A percentile compares a stretch with the other conserved stretches of the same genome.
These are phyloP conservation scores for Paramisgurnus dabryanus DNA, from an alignment of 2,113 vertebrate species.

Conservation along the genomic window DNA sequence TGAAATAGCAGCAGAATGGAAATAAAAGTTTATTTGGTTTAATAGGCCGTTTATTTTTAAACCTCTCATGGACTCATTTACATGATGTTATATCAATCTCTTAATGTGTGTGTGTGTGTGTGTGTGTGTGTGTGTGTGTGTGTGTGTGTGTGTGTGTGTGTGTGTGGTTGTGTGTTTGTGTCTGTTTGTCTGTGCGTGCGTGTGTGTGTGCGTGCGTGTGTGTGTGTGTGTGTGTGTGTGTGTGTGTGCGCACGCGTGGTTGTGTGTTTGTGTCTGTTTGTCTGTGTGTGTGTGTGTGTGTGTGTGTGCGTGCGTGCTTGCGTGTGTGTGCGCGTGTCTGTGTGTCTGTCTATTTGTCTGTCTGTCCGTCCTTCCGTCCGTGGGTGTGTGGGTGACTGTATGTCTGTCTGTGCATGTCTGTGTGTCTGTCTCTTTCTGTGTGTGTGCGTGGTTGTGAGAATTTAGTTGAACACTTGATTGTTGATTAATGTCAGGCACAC, in stretches of 20 bases:
- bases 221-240: slow-evolving; percentile 24
- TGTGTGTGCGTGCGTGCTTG: slow-evolving; percentile 49
- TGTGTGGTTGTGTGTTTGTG: slow-evolving; percentile 55
- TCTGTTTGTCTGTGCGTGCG: no score
- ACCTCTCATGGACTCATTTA: not conserved
- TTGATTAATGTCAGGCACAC: slow-evolving; percentile 78
- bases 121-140: not conserved
- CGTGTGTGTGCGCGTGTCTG: slow-evolving; percentile 29
- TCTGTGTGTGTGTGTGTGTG: not conserved
- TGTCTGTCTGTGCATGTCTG: slow-evolving; percentile 2
- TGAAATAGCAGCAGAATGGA: not conserved
- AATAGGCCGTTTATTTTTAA: not conserved
- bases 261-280: no score
- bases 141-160: not conserved
- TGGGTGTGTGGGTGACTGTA: not conserved
- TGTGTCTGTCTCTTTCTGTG: not conserved
- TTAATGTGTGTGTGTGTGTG: not conserved
- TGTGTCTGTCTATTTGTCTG: not conserved
- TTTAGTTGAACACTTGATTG: slow-evolving; percentile 70
- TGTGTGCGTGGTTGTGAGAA: not conserved
- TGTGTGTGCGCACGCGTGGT: slow-evolving; percentile 56
- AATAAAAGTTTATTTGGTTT: not conserved
- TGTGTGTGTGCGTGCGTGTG: slow-evolving; percentile 37
- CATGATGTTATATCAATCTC: not conserved
- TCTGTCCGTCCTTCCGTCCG: not conserved